Base-by-base conservation (phyloP, 1,140 invertebrate genomes). In the Belonocnema kinseyi region DNA sequence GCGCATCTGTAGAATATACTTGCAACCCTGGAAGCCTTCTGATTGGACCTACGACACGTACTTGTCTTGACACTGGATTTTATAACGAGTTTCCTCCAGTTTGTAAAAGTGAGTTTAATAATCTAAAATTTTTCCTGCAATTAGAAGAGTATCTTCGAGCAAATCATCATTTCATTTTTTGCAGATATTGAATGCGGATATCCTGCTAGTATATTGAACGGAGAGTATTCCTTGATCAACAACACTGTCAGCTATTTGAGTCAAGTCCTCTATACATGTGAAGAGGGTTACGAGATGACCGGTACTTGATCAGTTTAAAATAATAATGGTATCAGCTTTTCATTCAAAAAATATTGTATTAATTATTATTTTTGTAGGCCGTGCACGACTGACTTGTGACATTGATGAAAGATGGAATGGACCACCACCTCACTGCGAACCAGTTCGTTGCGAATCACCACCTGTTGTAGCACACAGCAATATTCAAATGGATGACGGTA, bases 371-470 rank as follows among this genome's bases (percentile, higher is more conserved):
- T 77, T 73, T 53, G 2, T 51, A 91, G 95, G 95, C 40, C 93
- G 97, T 46, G 94, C 95, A 1, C 93, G 96, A 80, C 91, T 98
- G 3, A 95, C 96, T 7, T 98, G 97, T 86, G 97, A 98, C 89
- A 95, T 98, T 83, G 97, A 98, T 85, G 96, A 97, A 86, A 93
- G 96, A 74, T 98, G 97, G 97, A 97, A 98, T 87, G 97, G 97
- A 72, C 97, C 97, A 40, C 97, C 97, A 76, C 97, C 97, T 7
- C 92, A 95, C 82, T 98, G 97, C 87, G 95, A 97, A 87, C 94
- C 96, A 61, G 93, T 97, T 33, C 93, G 94, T 70, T 98, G 97
- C 87, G 94, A 95, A 80, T 93, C 94, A 3, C 95, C 97, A 10
- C 92, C 94, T 0, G 88, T 92, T 21, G 94, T 97, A n/a, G 75